These are phyloP conservation scores for Eueremaeus valkanovi DNA, from an alignment of 2,888 invertebrate genomes.

Conservation along the genomic window DNA sequence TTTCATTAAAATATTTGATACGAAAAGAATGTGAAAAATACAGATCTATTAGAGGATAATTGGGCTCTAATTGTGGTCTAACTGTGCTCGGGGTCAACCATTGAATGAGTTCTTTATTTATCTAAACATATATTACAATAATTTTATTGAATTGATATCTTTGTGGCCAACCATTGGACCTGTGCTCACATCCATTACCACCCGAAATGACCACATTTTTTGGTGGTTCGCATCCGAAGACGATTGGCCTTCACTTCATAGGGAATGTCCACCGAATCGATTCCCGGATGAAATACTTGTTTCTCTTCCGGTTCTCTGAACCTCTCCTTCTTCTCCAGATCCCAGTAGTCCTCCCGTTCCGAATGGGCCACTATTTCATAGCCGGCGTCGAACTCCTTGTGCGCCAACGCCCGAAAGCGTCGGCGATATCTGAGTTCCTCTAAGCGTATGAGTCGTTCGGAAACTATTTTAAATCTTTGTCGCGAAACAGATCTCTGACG, in stretches of 20 bases:
- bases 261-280: constrained; percentile 20
- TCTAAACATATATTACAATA: too few species aligned
- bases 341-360: constrained; percentile 39
- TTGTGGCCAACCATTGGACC: too few species aligned
- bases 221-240: neutral
- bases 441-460: neutral
- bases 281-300: constrained; percentile 32
- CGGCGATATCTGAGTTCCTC: constrained; percentile 37
- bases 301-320: constrained; percentile 17
- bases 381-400: constrained; percentile 40
- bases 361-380: constrained; percentile 34
- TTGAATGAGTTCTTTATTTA: too few species aligned
- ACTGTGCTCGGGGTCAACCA: too few species aligned
- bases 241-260: neutral
- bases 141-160: too few species aligned
- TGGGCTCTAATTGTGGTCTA: too few species aligned
- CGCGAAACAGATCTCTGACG: constrained; percentile 6
- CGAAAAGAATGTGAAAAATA: too few species aligned
- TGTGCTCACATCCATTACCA: too few species aligned
- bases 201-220: constrained; percentile 36
- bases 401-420: constrained; percentile 36
- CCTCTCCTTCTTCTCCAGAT: constrained; percentile 30
- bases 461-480: constrained; percentile 29
- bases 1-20: too few species aligned
- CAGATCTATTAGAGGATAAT: too few species aligned